These are phyloP conservation scores for Trachops cirrhosus DNA, from an alignment of 2,797 vertebrate genomes.

Conservation along the genomic window DNA sequence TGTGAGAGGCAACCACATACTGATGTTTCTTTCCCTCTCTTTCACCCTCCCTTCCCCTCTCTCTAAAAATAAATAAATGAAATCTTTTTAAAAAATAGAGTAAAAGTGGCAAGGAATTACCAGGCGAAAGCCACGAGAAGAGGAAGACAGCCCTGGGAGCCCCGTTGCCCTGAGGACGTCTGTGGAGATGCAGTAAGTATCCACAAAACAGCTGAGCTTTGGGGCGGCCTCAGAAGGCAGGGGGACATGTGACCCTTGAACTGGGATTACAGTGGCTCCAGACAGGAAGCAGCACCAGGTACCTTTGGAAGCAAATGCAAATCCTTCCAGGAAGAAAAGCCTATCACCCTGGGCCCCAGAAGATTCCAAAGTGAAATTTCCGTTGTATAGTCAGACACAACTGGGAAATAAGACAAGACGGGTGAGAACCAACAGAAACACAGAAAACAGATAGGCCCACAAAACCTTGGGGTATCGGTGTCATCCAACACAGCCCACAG, in stretches of 20 bases:
- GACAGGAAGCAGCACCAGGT: background rate
- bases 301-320: background rate
- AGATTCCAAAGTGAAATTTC: background rate
- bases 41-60: too few species aligned
- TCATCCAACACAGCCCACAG: background rate
- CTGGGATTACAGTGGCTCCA: background rate
- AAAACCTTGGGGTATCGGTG: background rate
- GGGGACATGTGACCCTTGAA: background rate
- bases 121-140: background rate
- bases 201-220: background rate
- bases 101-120: background rate
- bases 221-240: background rate
- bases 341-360: background rate
- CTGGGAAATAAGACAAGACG: background rate
- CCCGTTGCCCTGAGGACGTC: too few species aligned
- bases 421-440: background rate
- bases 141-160: background rate
- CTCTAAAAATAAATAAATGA: too few species aligned
- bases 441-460: background rate
- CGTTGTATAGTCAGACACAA: background rate
- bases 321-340: background rate
- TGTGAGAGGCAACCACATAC: too few species aligned
- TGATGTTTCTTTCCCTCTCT: too few species aligned
- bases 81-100: background rate
- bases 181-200: background rate